These are phyloP conservation scores for Cardinalis cardinalis DNA, from an alignment of 2,113 vertebrate species.

Conservation along the genomic window DNA sequence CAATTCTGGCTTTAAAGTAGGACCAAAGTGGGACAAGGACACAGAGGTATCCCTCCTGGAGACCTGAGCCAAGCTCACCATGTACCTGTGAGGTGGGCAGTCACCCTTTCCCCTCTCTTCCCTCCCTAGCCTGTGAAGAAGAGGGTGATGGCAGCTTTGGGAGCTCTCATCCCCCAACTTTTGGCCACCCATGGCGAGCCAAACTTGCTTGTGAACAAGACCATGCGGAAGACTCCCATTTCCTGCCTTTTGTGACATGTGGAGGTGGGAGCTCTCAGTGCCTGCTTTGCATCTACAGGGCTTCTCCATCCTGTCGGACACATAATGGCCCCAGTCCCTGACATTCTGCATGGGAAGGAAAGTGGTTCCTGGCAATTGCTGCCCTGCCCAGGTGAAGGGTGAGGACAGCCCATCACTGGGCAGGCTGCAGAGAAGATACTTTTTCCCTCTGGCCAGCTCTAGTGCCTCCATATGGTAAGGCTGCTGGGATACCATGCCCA, in stretches of 20 bases:
- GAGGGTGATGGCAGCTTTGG: neutral
- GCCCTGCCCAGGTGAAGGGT: neutral
- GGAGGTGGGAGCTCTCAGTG: neutral
- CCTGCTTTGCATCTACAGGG: neutral
- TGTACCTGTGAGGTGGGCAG: neutral
- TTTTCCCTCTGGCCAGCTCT: neutral
- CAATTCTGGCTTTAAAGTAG: neutral
- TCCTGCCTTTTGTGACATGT: neutral
- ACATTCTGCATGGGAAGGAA: neutral
- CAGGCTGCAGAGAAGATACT: neutral
- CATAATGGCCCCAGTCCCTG: neutral
- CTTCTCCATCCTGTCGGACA: neutral
- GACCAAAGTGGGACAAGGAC: neutral
- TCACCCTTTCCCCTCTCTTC: neutral
- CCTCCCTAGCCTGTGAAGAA: neutral
- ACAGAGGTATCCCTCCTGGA: neutral
- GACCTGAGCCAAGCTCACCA: neutral
- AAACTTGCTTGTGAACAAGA: neutral
- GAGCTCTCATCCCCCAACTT: neutral
- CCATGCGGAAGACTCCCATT: neutral
- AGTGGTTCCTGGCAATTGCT: neutral
- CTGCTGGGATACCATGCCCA: fast-evolving
- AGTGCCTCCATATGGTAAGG: neutral
- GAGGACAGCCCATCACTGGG: neutral
- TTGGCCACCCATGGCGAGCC: neutral